phyloP scores from a whole-genome alignment of 2,113 vertebrate genomes.

The Calonectris borealis region DNA sequence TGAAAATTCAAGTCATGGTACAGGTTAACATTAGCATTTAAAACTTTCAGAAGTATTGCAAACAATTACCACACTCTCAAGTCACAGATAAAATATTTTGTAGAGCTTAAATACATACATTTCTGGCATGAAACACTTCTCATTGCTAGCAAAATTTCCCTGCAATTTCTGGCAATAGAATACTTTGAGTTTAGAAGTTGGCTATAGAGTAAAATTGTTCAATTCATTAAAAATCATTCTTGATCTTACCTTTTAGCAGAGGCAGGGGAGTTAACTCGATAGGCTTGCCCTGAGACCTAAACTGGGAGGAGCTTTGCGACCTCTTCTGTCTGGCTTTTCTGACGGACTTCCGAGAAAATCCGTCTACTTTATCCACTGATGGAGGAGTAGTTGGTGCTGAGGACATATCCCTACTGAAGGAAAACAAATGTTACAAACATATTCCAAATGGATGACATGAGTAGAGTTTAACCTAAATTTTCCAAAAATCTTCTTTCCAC shows the following conservation, averaged over 20 bases:
- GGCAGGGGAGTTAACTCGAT: conserved; percentile 98
- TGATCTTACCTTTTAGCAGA: conserved; percentile 94
- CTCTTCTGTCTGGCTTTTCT: conserved; percentile 99
- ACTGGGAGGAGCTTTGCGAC: conserved; percentile 98
- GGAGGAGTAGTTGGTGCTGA: conserved; percentile 98
- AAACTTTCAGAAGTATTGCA: conserved; percentile 26
- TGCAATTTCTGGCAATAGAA: neutral
- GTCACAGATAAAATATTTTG: conserved; percentile 22
- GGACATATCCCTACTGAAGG: conserved; percentile 96
- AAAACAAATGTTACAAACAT: conserved; percentile 49
- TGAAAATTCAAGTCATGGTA: neutral
- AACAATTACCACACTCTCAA: conserved; percentile 35
- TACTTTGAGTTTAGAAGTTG: neutral
- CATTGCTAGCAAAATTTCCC: neutral
- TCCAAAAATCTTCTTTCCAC: neutral
- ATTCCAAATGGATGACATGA: neutral
- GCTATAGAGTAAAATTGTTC: neutral
- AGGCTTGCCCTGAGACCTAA: conserved; percentile 98
- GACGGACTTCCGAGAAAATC: conserved; percentile 99
- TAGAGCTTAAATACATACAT: neutral
- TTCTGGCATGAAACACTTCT: neutral
- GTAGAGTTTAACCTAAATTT: neutral
- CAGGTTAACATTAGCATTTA: neutral
- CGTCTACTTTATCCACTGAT: conserved; percentile 99
- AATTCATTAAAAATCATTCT: neutral